Percentiles rank a stretch among this genome's conserved stretches.
These are phyloP conservation scores for Cryptosula pallasiana DNA, from an alignment of 2,888 invertebrate species.

Conservation along the genomic window DNA sequence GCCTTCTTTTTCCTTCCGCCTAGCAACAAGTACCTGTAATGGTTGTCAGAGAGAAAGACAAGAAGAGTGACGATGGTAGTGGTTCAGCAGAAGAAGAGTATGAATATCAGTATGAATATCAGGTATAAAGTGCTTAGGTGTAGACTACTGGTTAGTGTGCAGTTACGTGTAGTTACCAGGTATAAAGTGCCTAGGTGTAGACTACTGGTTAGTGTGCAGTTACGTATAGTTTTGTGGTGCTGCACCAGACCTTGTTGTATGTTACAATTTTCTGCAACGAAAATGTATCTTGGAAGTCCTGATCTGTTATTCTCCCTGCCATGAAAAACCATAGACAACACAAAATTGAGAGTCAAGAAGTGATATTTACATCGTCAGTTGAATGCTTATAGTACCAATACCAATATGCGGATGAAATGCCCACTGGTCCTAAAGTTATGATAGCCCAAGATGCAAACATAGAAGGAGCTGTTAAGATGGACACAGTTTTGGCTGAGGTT, in stretches of 20 bases:
- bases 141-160: too few relatives aligned
- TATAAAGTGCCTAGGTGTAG: too few relatives aligned
- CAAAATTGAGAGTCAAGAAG: too few relatives aligned
- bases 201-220: too few relatives aligned
- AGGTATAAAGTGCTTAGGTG: background rate
- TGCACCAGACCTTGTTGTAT: too few relatives aligned
- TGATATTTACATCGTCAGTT: background rate
- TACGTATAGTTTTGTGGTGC: too few relatives aligned
- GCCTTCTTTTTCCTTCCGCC: background rate
- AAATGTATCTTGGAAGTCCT: too few relatives aligned
- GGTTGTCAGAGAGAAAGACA: slow-evolving; percentile 19
- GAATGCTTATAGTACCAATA: background rate
- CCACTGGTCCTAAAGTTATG: background rate
- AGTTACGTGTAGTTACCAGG: too few relatives aligned
- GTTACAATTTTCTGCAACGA: too few relatives aligned
- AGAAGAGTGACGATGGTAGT: background rate
- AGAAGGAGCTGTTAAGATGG: background rate
- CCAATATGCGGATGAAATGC: slow-evolving; percentile 14
- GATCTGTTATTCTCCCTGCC: too few relatives aligned
- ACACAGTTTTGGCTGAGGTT: background rate
- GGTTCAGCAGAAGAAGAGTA: background rate
- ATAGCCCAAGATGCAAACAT: slow-evolving; percentile 3
- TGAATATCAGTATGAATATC: slow-evolving; percentile 16
- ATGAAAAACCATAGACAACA: too few relatives aligned
- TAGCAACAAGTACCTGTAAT: slow-evolving; percentile 17